These are phyloP conservation scores for Caranx ignobilis DNA, from an alignment of 2,113 vertebrate genomes.

Conservation along the genomic window DNA sequence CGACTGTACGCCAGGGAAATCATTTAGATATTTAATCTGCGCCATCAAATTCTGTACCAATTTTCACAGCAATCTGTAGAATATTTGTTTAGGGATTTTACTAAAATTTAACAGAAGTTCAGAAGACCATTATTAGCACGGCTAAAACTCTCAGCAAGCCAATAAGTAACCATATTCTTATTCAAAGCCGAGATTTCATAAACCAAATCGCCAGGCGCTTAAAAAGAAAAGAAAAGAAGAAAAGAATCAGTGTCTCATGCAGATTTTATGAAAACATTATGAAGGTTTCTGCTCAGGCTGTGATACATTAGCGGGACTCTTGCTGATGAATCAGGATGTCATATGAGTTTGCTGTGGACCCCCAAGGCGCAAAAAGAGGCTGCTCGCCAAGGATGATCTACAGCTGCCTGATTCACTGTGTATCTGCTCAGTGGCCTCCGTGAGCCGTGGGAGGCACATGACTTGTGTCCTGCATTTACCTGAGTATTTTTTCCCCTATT, in stretches of 20 bases:
- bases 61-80: background rate
- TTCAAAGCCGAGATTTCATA: slow-evolving; percentile 2
- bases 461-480: slow-evolving; percentile 3
- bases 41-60: background rate
- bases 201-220: background rate
- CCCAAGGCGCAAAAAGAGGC: background rate
- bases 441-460: slow-evolving; percentile 6
- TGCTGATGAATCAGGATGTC: slow-evolving; percentile 43
- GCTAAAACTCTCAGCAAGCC: background rate
- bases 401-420: slow-evolving; percentile 29
- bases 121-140: too few relatives aligned
- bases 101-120: background rate
- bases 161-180: background rate
- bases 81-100: background rate
- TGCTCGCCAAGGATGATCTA: slow-evolving; percentile 32
- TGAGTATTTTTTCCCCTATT: background rate
- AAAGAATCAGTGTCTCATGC: background rate
- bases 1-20: background rate
- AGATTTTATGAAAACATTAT: slow-evolving; percentile 24
- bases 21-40: background rate
- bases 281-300: slow-evolving; percentile 2
- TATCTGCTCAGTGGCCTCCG: slow-evolving; percentile 1
- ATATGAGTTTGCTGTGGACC: slow-evolving; percentile 12
- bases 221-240: slow-evolving; percentile 11
- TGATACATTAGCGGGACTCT: slow-evolving; percentile 11